Conservation (phyloP, 2,797 vertebrate species). For the Synanceia verrucosa region DNA sequence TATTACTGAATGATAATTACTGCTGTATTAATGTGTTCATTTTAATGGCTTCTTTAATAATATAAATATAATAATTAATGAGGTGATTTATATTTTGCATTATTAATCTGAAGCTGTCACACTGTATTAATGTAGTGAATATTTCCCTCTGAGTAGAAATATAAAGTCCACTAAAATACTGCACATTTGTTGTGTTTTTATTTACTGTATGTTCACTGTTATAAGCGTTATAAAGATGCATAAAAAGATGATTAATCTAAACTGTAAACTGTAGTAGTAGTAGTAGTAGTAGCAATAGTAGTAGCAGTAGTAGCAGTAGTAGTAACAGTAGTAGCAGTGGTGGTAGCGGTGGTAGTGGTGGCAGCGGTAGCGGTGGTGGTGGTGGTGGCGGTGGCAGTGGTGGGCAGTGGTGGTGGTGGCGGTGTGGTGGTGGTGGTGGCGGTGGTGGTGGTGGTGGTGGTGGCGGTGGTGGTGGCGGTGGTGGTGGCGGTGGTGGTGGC, state of each 20-base stretch:
- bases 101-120: neutral
- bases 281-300: no score
- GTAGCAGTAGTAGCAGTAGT: no score
- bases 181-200: neutral
- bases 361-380: no score
- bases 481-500: no score
- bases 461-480: no score
- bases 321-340: no score
- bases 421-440: no score
- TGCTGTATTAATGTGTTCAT: neutral
- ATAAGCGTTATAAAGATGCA: neutral
- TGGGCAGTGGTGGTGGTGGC: no score
- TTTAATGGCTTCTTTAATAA: neutral
- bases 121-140: neutral
- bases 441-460: no score
- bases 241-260: conserved; percentile 1
- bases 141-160: neutral
- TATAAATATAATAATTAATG: neutral
- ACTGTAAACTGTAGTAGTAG: no score
- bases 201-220: neutral
- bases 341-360: no score
- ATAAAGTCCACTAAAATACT: neutral
- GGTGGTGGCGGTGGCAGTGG: no score
- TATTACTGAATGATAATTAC: neutral
- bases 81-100: neutral